A percentile compares a stretch with the other conserved stretches of the same genome.
phyloP scores from a whole-genome alignment of 2,797 vertebrate genomes.

The Enteromius treurensis region DNA sequence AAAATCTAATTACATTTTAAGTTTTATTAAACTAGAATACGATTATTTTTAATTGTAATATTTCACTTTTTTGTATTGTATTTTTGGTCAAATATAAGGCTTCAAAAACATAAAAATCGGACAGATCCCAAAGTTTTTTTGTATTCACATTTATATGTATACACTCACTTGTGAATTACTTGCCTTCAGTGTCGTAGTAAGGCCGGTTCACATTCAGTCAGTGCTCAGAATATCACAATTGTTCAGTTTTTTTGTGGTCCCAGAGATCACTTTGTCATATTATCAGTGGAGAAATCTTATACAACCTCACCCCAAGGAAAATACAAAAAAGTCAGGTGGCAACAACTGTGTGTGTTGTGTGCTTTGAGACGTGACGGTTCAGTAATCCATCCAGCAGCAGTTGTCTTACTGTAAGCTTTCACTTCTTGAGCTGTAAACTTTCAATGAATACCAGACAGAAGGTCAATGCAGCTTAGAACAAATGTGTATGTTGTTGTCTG shows the following conservation, averaged over 20 bases:
- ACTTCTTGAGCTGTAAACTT: conserved; percentile 13
- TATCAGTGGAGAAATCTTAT: conserved; percentile 12
- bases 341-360: neutral
- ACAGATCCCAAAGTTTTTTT: neutral
- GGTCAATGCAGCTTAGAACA: neutral
- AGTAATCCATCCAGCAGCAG: conserved; percentile 4
- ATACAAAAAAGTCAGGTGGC: conserved; percentile 1
- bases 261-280: neutral
- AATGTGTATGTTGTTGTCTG: neutral
- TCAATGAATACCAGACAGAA: neutral
- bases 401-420: conserved; percentile 22
- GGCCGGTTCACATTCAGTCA: neutral
- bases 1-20: neutral
- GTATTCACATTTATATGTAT: neutral
- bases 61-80: neutral
- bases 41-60: neutral
- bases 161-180: neutral
- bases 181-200: neutral
- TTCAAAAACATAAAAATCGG: neutral
- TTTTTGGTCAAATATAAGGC: neutral
- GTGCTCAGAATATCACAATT: neutral
- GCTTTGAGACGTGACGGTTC: neutral
- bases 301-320: neutral
- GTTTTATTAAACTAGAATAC: neutral
- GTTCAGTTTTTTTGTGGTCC: neutral